A percentile compares a stretch with the other conserved stretches of the same genome.
phyloP scores from a whole-genome alignment of 2,113 vertebrate genomes.

The Cryptotis parvus region DNA sequence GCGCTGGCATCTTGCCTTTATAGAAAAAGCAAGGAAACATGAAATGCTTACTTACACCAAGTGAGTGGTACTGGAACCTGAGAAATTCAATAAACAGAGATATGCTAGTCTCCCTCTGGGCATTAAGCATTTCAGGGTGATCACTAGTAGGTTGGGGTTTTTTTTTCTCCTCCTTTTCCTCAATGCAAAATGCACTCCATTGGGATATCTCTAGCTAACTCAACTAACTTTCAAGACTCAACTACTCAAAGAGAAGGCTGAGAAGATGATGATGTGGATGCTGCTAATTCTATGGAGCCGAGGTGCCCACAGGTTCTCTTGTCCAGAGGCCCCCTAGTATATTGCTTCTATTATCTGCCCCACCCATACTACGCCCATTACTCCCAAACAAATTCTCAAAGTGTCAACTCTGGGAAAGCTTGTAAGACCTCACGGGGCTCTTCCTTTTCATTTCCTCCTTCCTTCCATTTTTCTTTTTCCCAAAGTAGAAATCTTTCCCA shows the following conservation, averaged over 20 bases:
- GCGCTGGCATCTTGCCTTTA: conserved; percentile 34
- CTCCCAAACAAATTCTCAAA: conserved; percentile 62
- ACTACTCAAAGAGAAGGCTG: neutral
- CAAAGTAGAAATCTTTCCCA: too few species aligned
- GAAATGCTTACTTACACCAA: conserved; percentile 37
- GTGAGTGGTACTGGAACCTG: conserved; percentile 2
- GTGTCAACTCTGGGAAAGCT: conserved; percentile 60
- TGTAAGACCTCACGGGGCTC: conserved; percentile 33
- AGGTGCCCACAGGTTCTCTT: neutral
- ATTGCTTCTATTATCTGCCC: conserved; percentile 54
- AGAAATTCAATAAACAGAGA: conserved; percentile 39
- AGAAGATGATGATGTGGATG: neutral
- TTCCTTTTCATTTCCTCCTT: neutral
- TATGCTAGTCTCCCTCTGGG: conserved; percentile 40
- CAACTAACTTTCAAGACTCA: neutral
- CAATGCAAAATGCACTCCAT: neutral
- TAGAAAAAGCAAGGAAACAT: conserved; percentile 24
- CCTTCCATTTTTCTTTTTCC: neutral
- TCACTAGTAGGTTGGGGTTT: neutral
- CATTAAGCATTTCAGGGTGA: neutral
- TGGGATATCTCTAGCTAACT: neutral
- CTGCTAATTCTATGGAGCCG: too few species aligned
- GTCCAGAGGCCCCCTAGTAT: conserved; percentile 50
- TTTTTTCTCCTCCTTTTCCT: neutral
- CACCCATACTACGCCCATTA: conserved; percentile 46